Evolutionary conservation across 23 tunicate genomes (phyloP).

Genomic region (Ascidia mentula): DNA sequence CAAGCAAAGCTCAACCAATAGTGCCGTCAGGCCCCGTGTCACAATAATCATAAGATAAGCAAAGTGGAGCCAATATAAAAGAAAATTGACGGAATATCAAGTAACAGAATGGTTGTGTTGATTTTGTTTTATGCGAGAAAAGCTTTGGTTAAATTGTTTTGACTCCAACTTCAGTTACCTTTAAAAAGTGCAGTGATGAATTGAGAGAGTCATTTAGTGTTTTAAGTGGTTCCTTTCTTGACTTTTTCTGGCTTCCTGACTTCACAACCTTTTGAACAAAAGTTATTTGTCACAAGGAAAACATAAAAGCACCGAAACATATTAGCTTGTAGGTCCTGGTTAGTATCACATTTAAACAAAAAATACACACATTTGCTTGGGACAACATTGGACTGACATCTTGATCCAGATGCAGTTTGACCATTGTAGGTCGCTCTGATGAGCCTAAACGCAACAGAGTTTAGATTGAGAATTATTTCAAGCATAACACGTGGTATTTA

Average conservation of each 20-base stretch:
- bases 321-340: too few relatives aligned
- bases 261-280: too few relatives aligned
- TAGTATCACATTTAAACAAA: not conserved
- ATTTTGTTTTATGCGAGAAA: too few relatives aligned
- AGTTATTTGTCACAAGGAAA: too few relatives aligned
- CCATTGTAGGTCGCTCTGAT: not conserved
- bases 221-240: conserved; percentile 63
- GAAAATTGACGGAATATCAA: too few relatives aligned
- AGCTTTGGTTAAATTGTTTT: too few relatives aligned
- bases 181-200: conserved; percentile 59
- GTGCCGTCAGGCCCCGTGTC: too few relatives aligned
- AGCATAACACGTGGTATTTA: not conserved
- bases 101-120: too few relatives aligned
- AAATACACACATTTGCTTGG: not conserved
- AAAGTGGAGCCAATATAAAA: not conserved
- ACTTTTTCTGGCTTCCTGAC: conserved; percentile 34
- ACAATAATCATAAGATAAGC: not conserved
- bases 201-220: conserved; percentile 72
- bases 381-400: conserved; percentile 35
- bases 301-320: too few relatives aligned
- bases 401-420: not conserved
- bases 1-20: too few relatives aligned
- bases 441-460: not conserved
- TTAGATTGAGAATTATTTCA: not conserved
- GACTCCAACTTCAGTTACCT: conserved; percentile 25